Evolutionary conservation across 2,797 vertebrate species (phyloP).

Genomic region (Ctenopoma kingsleyae): DNA sequence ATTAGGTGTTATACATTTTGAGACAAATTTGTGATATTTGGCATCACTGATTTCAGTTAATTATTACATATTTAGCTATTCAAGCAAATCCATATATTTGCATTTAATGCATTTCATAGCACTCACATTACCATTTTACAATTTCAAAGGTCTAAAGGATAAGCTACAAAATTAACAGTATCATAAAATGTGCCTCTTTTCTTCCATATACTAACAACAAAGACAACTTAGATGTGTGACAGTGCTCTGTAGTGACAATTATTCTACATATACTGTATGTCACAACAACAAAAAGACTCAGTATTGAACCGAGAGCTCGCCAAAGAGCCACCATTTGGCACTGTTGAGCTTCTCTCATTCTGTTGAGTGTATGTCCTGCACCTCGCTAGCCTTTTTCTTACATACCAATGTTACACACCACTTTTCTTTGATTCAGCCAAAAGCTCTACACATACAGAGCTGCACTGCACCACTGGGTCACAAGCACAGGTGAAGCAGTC

Average conservation of each 20-base stretch:
- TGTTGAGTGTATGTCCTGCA: slow-evolving; percentile 38
- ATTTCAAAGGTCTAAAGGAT: background rate
- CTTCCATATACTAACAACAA: background rate
- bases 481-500: slow-evolving; percentile 66
- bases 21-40: background rate
- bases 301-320: slow-evolving; percentile 26
- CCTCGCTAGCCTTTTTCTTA: slow-evolving; percentile 53
- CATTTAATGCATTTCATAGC: background rate
- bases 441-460: slow-evolving; percentile 61
- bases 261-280: slow-evolving; percentile 16
- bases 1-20: background rate
- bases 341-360: slow-evolving; percentile 21
- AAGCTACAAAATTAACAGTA: background rate
- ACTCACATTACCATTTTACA: background rate
- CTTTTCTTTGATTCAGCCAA: slow-evolving; percentile 75
- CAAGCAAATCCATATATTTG: background rate
- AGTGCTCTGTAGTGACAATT: background rate
- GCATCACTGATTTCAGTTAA: background rate
- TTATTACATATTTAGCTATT: background rate
- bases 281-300: slow-evolving; percentile 25
- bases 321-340: slow-evolving; percentile 58
- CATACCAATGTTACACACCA: slow-evolving; percentile 41
- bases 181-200: background rate
- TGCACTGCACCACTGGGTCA: slow-evolving; percentile 64
- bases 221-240: slow-evolving; percentile 3